These are phyloP conservation scores for Exaiptasia diaphana DNA, from an alignment of 64 coral and sea anemone species.

Conservation along the genomic window DNA sequence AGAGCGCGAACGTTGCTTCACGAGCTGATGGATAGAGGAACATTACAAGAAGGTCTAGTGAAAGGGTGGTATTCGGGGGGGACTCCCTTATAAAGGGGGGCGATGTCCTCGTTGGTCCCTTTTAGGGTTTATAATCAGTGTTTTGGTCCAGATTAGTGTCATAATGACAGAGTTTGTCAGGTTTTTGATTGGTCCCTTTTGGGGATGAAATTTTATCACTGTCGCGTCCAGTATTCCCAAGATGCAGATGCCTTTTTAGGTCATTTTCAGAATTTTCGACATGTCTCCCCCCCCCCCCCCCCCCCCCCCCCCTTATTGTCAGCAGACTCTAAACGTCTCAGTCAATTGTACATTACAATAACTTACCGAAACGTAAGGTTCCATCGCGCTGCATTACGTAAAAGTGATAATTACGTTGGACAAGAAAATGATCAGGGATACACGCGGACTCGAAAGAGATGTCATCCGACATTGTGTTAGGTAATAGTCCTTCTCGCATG, in stretches of 20 bases:
- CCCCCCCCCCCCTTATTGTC: background rate
- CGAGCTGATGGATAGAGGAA: background rate
- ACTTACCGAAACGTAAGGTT: slow-evolving; percentile 9
- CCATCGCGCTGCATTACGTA: background rate
- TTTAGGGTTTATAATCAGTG: background rate
- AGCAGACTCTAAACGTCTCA: background rate
- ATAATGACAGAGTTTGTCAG: background rate
- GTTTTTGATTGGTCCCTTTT: background rate
- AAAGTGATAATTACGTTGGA: background rate
- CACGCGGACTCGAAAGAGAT: slow-evolving; percentile 2
- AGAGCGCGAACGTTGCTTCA: background rate
- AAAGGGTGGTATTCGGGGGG: background rate
- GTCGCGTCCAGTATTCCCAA: background rate
- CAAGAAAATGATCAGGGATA: background rate
- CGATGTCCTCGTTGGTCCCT: background rate
- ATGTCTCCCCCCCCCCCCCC: background rate
- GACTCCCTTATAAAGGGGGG: background rate
- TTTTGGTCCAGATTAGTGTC: background rate
- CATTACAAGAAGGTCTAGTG: background rate
- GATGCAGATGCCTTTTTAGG: background rate
- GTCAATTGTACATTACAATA: too few relatives aligned
- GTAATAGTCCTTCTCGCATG: background rate
- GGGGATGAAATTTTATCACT: background rate
- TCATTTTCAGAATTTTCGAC: background rate
- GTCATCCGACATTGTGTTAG: background rate